A percentile compares a stretch with the other conserved stretches of the same genome.
These are phyloP conservation scores for Grammomys surdaster DNA, from an alignment of 2,113 vertebrate genomes.

Conservation along the genomic window DNA sequence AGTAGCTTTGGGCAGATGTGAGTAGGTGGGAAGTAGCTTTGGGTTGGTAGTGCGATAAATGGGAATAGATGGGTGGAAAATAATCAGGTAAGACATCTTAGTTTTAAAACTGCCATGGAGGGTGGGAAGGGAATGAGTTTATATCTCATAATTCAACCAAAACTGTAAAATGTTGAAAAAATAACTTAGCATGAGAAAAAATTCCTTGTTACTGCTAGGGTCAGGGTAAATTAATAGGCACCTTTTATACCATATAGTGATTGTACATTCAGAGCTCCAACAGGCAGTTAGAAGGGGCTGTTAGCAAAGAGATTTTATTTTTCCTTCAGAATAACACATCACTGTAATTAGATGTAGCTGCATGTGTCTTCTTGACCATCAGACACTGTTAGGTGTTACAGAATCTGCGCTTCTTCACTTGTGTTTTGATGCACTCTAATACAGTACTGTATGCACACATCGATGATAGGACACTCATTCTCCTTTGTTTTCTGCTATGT, in stretches of 20 bases:
- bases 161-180: constrained; percentile 11
- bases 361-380: background rate
- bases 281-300: background rate
- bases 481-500: constrained; percentile 31
- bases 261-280: background rate
- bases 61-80: background rate
- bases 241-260: background rate
- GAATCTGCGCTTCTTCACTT: background rate
- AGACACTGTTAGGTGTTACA: background rate
- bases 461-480: background rate
- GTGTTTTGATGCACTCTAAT: background rate
- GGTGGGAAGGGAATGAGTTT: background rate
- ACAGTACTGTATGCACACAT: background rate
- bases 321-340: background rate
- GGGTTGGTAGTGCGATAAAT: background rate
- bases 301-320: constrained; percentile 16
- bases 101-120: constrained; percentile 38
- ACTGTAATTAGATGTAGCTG: background rate
- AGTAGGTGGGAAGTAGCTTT: background rate
- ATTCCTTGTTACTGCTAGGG: background rate
- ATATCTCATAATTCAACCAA: constrained; percentile 10
- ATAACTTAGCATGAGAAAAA: background rate
- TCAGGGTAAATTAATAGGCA: background rate
- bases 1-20: background rate
- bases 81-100: background rate